These are phyloP conservation scores for Bursaphelenchus okinawaensis DNA, from an alignment of 2,888 invertebrate species.

Conservation along the genomic window DNA sequence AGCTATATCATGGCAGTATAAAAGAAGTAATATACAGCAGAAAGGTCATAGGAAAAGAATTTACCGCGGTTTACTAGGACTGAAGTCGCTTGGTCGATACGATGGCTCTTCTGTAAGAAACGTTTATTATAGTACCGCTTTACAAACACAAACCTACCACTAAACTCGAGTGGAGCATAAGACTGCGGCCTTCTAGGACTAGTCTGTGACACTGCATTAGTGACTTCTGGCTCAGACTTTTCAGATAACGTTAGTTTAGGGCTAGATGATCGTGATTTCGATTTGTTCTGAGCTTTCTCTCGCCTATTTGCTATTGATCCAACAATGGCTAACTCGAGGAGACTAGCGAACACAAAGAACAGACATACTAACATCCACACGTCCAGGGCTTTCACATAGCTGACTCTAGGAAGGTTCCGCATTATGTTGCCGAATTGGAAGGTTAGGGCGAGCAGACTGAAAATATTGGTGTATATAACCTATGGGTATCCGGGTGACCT, in stretches of 20 bases:
- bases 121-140: too few relatives aligned
- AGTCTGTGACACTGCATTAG: conserved; percentile 14
- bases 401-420: conserved; percentile 48
- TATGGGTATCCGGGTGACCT: conserved; percentile 1
- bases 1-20: too few relatives aligned
- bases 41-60: too few relatives aligned
- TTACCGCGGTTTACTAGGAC: too few relatives aligned
- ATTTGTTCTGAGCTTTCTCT: conserved; percentile 15
- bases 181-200: not conserved
- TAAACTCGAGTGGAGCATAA: not conserved
- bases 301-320: conserved; percentile 40
- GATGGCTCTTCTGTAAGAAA: too few relatives aligned
- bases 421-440: conserved; percentile 55
- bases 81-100: too few relatives aligned
- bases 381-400: conserved; percentile 30
- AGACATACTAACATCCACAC: conserved; percentile 49
- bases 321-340: conserved; percentile 51
- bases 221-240: not conserved
- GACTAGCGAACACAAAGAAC: conserved; percentile 48
- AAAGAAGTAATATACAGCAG: too few relatives aligned
- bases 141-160: too few relatives aligned
- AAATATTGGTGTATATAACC: conserved; percentile 31
- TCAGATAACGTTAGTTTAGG: not conserved
- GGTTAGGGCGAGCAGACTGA: conserved; percentile 31
- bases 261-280: not conserved